These are phyloP conservation scores for Dicycla oo DNA, from an alignment of 2,888 invertebrate genomes.

Conservation along the genomic window DNA sequence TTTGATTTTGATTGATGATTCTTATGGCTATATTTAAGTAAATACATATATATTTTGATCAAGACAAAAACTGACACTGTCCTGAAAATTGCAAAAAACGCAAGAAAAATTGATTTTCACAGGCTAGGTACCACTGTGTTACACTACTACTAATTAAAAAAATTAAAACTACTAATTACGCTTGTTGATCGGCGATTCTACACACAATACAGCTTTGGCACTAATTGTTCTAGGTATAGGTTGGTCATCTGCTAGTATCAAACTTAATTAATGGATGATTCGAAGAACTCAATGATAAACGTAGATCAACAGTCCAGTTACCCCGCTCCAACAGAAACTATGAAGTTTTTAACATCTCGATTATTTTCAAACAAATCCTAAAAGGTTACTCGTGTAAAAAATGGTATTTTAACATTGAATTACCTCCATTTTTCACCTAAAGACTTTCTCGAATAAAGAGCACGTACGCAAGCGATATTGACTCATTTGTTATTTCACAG, in stretches of 20 bases:
- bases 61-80: too few species aligned
- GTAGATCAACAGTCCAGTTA: constrained; percentile 10
- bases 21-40: too few species aligned
- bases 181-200: not conserved
- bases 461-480: constrained; percentile 47
- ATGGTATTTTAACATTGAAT: constrained; percentile 50
- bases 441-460: constrained; percentile 36
- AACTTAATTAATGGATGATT: not conserved
- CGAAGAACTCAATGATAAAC: constrained; percentile 17
- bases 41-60: too few species aligned
- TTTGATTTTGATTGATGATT: too few species aligned
- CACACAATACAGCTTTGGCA: constrained; percentile 3
- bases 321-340: not conserved
- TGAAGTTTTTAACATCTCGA: constrained; percentile 14
- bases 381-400: constrained; percentile 31
- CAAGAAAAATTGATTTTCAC: too few species aligned
- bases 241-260: not conserved
- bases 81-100: too few species aligned
- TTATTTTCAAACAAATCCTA: constrained; percentile 13
- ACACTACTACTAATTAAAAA: too few species aligned
- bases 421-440: constrained; percentile 42
- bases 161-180: not conserved
- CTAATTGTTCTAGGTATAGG: constrained; percentile 4
- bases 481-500: constrained; percentile 49
- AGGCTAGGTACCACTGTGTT: too few species aligned